Conservation (phyloP, 2,113 vertebrate species). For the Delphinapterus leucas region DNA sequence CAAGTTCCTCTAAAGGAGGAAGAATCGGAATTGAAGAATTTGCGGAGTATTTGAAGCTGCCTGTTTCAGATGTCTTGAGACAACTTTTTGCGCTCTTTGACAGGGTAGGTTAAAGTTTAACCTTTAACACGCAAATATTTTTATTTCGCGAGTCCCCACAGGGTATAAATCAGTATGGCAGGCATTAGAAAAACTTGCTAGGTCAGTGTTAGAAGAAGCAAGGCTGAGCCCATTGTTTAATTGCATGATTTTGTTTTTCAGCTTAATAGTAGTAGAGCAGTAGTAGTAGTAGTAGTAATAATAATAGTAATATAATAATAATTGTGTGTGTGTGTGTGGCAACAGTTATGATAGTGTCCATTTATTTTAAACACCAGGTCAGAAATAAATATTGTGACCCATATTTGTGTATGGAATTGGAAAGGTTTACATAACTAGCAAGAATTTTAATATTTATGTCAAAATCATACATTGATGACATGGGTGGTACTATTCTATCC, state of each 20-base stretch:
- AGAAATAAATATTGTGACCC: not conserved
- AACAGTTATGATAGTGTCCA: not conserved
- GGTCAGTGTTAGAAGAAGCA: not conserved
- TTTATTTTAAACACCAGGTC: not conserved
- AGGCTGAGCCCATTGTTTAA: not conserved
- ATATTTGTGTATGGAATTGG: not conserved
- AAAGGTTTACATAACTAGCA: not conserved
- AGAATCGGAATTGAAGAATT: conserved; percentile 95
- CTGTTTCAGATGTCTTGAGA: conserved; percentile 87
- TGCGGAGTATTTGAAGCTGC: conserved; percentile 92
- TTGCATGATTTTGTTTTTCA: not conserved
- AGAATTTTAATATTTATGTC: not conserved
- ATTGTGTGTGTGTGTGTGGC: not conserved
- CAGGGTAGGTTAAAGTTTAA: conserved; percentile 85
- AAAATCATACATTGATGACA: not conserved
- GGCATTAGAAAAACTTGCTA: not conserved
- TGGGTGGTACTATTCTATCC: not conserved
- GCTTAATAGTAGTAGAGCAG: not conserved
- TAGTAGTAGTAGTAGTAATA: not conserved
- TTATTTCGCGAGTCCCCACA: not conserved
- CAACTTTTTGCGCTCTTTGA: conserved; percentile 96
- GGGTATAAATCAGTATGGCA: not conserved
- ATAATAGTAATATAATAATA: not conserved
- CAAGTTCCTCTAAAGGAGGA: conserved; percentile 91
- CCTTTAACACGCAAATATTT: not conserved